phyloP scores from a whole-genome alignment of 2,797 vertebrate species.

The Intellagama lesueurii region DNA sequence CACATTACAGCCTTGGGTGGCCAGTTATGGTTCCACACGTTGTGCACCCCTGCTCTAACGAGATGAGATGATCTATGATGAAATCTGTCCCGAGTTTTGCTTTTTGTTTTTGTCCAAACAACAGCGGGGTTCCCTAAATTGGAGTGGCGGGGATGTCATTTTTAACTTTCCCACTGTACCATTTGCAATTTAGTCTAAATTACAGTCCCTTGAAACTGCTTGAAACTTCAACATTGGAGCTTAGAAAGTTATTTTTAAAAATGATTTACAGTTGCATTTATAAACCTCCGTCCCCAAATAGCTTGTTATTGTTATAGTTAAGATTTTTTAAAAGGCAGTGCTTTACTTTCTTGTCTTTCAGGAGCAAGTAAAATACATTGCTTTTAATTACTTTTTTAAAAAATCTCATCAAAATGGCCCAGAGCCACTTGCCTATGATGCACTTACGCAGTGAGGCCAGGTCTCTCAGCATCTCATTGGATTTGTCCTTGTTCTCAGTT shows the following conservation, averaged over 20 bases:
- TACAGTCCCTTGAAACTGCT: background rate
- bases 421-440: too few species aligned
- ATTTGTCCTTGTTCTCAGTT: background rate
- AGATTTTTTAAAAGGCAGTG: too few species aligned
- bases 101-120: background rate
- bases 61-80: too few species aligned
- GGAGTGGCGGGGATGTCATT: background rate
- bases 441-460: too few species aligned
- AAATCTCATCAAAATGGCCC: too few species aligned
- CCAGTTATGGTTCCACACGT: too few species aligned
- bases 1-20: too few species aligned
- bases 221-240: background rate
- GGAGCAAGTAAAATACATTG: too few species aligned
- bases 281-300: background rate
- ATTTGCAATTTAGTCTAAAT: background rate
- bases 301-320: background rate
- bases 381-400: too few species aligned
- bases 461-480: background rate
- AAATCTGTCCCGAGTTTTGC: too few species aligned
- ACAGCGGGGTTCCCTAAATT: background rate
- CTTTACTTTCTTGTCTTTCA: too few species aligned
- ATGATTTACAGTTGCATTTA: background rate
- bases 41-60: too few species aligned
- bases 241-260: background rate
- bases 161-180: background rate